phyloP scores from a whole-genome alignment of 2,888 invertebrate species.

The Cremastobaeus sp. region DNA sequence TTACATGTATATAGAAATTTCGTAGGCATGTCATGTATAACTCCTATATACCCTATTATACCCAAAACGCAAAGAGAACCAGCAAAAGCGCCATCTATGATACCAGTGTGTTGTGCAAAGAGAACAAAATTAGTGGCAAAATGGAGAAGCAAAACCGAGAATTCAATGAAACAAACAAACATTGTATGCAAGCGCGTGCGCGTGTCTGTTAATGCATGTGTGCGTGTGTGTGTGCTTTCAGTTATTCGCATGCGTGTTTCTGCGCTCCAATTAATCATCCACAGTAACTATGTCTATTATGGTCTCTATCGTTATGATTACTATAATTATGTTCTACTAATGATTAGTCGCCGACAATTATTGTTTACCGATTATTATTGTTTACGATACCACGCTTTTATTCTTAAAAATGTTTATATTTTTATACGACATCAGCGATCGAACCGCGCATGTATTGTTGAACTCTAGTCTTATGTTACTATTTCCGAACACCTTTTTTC shows the following conservation, averaged over 20 bases:
- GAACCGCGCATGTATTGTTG: constrained; percentile 76
- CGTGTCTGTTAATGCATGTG: constrained; percentile 4
- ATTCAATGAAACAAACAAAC: not conserved
- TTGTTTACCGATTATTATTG: constrained; percentile 62
- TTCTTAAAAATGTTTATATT: constrained; percentile 76
- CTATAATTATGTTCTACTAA: constrained; percentile 5
- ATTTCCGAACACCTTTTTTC: constrained; percentile 44
- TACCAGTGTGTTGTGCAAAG: constrained; percentile 12
- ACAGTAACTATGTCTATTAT: constrained; percentile 38
- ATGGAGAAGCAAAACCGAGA: not conserved
- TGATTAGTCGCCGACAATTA: constrained; percentile 15
- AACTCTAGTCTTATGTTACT: constrained; percentile 77
- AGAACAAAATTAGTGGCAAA: constrained; percentile 8
- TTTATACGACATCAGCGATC: constrained; percentile 74
- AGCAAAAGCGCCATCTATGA: constrained; percentile 6
- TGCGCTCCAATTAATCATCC: constrained; percentile 29
- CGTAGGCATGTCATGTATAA: constrained; percentile 38
- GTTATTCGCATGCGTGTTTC: constrained; percentile 24
- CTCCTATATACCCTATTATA: constrained; percentile 16
- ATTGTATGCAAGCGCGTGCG: not conserved
- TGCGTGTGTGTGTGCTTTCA: constrained; percentile 5
- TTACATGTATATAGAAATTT: constrained; percentile 44
- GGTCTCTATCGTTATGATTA: constrained; percentile 16
- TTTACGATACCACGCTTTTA: constrained; percentile 66
- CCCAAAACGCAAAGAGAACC: constrained; percentile 1